Evolutionary conservation across 1,140 invertebrate species (phyloP).

Genomic region (Augochlora pura): DNA sequence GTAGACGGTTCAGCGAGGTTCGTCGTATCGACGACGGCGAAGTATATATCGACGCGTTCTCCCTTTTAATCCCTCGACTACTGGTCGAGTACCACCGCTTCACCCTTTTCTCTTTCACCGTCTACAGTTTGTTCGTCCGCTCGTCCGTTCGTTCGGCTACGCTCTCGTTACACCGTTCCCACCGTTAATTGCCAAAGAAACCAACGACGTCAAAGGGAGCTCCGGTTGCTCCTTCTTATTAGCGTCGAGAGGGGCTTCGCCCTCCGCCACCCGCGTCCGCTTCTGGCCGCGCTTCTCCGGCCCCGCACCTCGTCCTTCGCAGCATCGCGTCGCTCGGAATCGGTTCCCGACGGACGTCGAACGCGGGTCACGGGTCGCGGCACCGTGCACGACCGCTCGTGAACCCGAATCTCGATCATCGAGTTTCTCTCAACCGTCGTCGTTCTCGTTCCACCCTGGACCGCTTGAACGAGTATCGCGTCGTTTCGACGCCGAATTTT

Average conservation of each 20-base stretch:
- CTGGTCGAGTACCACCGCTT: background rate
- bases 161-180: conserved; percentile 20
- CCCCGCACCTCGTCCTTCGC: too few relatives aligned
- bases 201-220: conserved; percentile 13
- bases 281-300: too few relatives aligned
- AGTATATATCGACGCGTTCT: background rate
- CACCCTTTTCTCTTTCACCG: conserved; percentile 9
- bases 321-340: background rate
- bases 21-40: too few relatives aligned
- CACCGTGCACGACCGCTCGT: too few relatives aligned
- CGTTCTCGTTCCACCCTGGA: too few relatives aligned
- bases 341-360: background rate
- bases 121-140: background rate
- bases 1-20: too few relatives aligned
- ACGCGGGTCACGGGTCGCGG: too few relatives aligned
- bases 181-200: conserved; percentile 20
- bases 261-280: background rate
- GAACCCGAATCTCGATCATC: too few relatives aligned
- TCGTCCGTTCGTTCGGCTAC: background rate
- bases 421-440: too few relatives aligned
- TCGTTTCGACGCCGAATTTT: too few relatives aligned
- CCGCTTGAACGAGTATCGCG: too few relatives aligned
- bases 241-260: conserved; percentile 4
- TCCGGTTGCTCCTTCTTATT: conserved; percentile 13
- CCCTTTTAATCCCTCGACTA: conserved; percentile 8